A percentile compares a stretch with the other conserved stretches of the same genome.
Evolutionary conservation across 2,113 vertebrate genomes (phyloP).

Genomic region (Gavia stellata): DNA sequence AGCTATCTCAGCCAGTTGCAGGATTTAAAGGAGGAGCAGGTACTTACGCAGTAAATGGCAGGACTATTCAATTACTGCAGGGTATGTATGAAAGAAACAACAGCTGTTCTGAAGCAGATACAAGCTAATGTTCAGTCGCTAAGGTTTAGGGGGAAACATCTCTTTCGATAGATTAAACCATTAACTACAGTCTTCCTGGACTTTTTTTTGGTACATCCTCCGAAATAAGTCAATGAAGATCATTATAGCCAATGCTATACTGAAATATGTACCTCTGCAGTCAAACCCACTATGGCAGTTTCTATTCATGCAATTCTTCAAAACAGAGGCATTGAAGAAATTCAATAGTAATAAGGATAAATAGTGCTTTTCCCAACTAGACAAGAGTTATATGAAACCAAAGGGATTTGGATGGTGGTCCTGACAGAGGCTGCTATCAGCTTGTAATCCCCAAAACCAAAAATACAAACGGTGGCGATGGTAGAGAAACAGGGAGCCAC

Average conservation of each 20-base stretch:
- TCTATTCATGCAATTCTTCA: neutral
- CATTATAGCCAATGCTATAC: neutral
- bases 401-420: neutral
- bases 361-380: neutral
- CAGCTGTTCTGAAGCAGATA: neutral
- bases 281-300: neutral
- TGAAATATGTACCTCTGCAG: neutral
- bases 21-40: neutral
- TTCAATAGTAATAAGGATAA: neutral
- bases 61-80: neutral
- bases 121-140: neutral
- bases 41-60: neutral
- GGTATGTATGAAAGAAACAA: neutral
- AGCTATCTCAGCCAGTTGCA: neutral
- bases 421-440: neutral
- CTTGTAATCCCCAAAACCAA: neutral
- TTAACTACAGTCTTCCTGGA: neutral
- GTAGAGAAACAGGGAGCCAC: neutral
- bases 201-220: neutral
- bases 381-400: neutral
- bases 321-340: neutral
- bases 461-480: neutral
- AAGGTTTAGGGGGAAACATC: neutral
- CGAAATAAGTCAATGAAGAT: neutral
- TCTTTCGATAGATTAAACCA: neutral